Evolutionary conservation across 2,113 vertebrate genomes (phyloP).

Genomic region (Mesocricetus auratus): DNA sequence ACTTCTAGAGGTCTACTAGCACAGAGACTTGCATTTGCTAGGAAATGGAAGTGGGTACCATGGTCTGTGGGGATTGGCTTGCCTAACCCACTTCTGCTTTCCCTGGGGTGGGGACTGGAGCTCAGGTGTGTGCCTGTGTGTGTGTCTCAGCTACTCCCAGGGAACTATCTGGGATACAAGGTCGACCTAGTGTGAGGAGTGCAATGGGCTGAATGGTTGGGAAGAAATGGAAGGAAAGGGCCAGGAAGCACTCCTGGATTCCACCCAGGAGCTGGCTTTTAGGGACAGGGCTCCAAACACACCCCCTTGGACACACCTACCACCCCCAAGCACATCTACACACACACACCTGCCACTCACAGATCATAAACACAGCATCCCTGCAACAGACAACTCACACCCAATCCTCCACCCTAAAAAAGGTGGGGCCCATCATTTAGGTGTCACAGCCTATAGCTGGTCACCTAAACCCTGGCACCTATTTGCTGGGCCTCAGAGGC

Average conservation of each 20-base stretch:
- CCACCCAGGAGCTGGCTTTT: background rate
- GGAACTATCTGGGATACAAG: background rate
- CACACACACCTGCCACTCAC: conserved; percentile 56
- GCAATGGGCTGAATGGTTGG: background rate
- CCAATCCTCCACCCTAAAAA: background rate
- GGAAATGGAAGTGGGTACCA: background rate
- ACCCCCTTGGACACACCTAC: conserved; percentile 69
- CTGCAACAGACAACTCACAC: background rate
- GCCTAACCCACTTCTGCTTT: background rate
- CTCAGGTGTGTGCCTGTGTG: background rate
- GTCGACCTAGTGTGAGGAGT: background rate
- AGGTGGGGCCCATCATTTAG: background rate
- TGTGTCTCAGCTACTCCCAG: background rate
- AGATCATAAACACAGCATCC: conserved; percentile 55
- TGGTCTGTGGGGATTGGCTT: background rate
- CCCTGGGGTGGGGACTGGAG: background rate
- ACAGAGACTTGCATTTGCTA: background rate
- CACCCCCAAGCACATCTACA: conserved; percentile 45
- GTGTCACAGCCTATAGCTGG: background rate
- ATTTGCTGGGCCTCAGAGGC: background rate
- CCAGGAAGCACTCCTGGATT: background rate
- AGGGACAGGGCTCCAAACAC: conserved; percentile 55
- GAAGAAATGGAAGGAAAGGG: background rate
- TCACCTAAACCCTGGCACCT: background rate
- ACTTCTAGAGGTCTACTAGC: background rate